phyloP scores from a whole-genome alignment of 2,113 vertebrate species.

The Riparia riparia region DNA sequence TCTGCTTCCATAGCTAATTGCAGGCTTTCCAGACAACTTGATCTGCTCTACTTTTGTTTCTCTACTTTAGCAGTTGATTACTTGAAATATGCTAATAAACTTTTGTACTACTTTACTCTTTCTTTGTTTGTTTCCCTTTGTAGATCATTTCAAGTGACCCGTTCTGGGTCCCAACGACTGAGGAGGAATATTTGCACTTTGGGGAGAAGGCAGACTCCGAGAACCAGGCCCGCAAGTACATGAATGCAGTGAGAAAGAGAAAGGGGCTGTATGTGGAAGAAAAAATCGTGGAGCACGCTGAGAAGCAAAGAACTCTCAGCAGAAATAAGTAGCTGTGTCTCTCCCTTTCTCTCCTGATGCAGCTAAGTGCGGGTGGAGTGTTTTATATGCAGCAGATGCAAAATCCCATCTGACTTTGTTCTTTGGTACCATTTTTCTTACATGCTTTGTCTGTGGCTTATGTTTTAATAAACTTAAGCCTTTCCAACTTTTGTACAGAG shows the following conservation, averaged over 20 bases:
- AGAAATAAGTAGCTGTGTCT: slow-evolving; percentile 87
- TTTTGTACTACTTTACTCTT: neutral
- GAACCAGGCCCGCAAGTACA: slow-evolving; percentile 94
- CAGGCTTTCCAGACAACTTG: neutral
- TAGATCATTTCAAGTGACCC: slow-evolving; percentile 93
- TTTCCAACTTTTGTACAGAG: slow-evolving; percentile 44
- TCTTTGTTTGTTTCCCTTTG: neutral
- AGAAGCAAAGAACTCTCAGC: slow-evolving; percentile 95
- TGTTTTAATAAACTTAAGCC: slow-evolving; percentile 50
- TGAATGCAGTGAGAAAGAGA: slow-evolving; percentile 90
- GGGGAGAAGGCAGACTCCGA: slow-evolving; percentile 94
- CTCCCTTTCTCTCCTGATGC: neutral
- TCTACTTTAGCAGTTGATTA: neutral
- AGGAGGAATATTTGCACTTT: slow-evolving; percentile 97
- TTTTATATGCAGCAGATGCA: slow-evolving; percentile 9
- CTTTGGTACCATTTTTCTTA: slow-evolving; percentile 10
- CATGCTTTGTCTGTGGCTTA: neutral
- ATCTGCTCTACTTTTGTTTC: neutral
- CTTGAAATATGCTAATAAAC: neutral
- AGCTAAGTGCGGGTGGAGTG: neutral
- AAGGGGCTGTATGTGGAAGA: slow-evolving; percentile 96
- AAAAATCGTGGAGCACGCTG: slow-evolving; percentile 93
- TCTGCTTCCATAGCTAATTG: neutral
- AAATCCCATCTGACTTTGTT: neutral
- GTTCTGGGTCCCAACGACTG: slow-evolving; percentile 96